Percentiles rank a stretch among this genome's conserved stretches.
Evolutionary conservation across 92 coral and sea anemone species (phyloP).

Genomic region (Scolanthus callimorphus): DNA sequence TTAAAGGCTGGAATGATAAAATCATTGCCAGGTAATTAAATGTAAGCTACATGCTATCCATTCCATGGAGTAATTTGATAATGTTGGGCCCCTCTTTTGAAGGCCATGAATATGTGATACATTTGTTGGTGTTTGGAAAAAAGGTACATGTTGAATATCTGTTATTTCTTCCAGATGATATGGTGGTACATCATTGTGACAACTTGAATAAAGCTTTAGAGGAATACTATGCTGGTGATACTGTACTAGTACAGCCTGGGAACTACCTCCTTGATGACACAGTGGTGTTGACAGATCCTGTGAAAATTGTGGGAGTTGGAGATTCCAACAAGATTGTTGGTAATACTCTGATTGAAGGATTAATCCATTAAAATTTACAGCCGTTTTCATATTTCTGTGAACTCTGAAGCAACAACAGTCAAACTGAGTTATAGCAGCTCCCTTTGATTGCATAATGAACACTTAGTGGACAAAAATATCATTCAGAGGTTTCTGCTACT

Average conservation of each 20-base stretch:
- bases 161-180: conserved; percentile 45
- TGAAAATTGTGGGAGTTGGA: conserved; percentile 63
- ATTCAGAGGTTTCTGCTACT: no score
- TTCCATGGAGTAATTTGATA: neutral
- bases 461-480: no score
- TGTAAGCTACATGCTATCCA: neutral
- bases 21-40: conserved; percentile 62
- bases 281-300: conserved; percentile 59
- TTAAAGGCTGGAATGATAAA: conserved; percentile 72
- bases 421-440: no score
- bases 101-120: no score
- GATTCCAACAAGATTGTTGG: conserved; percentile 41
- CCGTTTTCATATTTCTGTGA: no score
- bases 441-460: no score
- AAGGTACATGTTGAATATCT: neutral
- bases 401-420: no score
- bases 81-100: no score
- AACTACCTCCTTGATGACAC: conserved; percentile 43
- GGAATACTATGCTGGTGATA: conserved; percentile 66
- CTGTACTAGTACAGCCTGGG: conserved; percentile 76
- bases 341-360: no score
- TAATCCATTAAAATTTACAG: no score
- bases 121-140: no score
- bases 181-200: conserved; percentile 63
- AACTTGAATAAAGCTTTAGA: conserved; percentile 63